phyloP scores from a whole-genome alignment of 2,113 vertebrate species.

The Paradisaea rubra region DNA sequence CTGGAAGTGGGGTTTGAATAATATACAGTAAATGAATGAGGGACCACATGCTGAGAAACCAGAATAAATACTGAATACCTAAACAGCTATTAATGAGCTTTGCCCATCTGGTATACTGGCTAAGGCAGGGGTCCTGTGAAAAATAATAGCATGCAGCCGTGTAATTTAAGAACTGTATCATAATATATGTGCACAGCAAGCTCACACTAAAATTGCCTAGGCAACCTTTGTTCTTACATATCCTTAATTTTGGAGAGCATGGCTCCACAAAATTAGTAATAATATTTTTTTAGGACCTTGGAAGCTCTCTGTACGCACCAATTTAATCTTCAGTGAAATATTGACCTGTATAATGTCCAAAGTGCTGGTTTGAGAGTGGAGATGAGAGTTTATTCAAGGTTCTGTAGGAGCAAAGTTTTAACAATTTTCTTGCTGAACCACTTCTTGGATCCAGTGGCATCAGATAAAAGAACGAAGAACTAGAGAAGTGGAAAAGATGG shows the following conservation, averaged over 20 bases:
- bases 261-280: not conserved
- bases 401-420: not conserved
- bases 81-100: conserved; percentile 49
- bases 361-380: not conserved
- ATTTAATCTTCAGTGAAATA: not conserved
- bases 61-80: conserved; percentile 51
- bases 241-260: not conserved
- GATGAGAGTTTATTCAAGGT: not conserved
- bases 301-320: not conserved
- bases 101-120: conserved; percentile 34
- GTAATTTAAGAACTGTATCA: conserved; percentile 25
- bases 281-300: not conserved
- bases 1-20: conserved; percentile 17
- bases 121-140: conserved; percentile 19
- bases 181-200: not conserved
- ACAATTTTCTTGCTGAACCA: not conserved
- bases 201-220: not conserved
- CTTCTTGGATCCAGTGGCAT: not conserved
- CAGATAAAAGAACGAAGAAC: not conserved
- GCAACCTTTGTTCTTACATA: conserved; percentile 8
- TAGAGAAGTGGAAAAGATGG: not conserved
- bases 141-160: not conserved
- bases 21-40: conserved; percentile 19
- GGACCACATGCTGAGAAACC: conserved; percentile 26
- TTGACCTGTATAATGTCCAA: not conserved